Conservation (phyloP, 2,113 vertebrate species). For the Hypanus sabinus region DNA sequence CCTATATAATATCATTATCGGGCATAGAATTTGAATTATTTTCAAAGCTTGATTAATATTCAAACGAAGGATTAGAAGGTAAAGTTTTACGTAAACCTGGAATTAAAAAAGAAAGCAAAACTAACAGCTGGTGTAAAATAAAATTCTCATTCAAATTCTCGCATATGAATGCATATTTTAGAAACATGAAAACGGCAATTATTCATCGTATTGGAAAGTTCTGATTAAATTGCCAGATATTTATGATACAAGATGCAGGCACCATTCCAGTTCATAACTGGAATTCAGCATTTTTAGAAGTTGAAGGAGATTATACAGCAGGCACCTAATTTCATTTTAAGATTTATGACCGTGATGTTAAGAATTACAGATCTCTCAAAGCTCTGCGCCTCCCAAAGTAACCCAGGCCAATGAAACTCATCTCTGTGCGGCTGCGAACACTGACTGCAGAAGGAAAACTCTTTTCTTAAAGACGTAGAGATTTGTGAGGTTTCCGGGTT, state of each 20-base stretch:
- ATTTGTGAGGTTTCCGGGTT: slow-evolving; percentile 25
- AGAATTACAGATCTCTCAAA: neutral
- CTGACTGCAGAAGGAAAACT: neutral
- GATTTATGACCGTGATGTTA: neutral
- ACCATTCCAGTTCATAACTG: neutral
- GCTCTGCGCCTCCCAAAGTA: neutral
- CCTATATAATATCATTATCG: neutral
- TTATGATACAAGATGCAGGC: neutral
- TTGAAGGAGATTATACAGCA: neutral
- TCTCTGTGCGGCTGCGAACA: neutral
- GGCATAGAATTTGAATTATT: neutral
- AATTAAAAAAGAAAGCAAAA: neutral
- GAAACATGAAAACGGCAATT: neutral
- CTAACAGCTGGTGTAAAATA: neutral
- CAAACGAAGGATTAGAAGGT: neutral
- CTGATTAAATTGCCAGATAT: neutral
- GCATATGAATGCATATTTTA: neutral
- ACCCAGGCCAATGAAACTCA: neutral
- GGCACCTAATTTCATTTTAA: neutral
- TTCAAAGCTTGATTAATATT: neutral
- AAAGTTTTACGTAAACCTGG: neutral
- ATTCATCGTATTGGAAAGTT: neutral
- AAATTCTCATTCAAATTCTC: neutral
- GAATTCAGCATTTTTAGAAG: neutral
- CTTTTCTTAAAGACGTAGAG: neutral